Percentiles rank a stretch among this genome's conserved stretches.
phyloP scores from a whole-genome alignment of 2,797 vertebrate genomes.

The Hippocampus kuda region DNA sequence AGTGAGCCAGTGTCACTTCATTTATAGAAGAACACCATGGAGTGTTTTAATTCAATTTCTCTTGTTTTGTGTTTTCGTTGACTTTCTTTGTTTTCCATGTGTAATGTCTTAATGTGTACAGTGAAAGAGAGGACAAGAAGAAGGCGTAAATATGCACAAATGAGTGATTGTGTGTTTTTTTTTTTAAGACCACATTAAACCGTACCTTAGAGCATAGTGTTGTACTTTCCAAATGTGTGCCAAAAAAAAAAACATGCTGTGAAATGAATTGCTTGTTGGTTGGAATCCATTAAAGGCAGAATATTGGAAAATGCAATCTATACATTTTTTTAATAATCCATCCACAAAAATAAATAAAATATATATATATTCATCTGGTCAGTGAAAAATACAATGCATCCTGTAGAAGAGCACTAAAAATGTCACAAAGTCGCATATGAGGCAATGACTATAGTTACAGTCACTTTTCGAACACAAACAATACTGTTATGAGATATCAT shows the following conservation, averaged over 20 bases:
- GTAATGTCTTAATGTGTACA: neutral
- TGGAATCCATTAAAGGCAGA: neutral
- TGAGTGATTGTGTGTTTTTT: neutral
- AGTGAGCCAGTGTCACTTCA: neutral
- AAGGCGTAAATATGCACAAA: neutral
- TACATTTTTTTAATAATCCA: neutral
- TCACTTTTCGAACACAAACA: neutral
- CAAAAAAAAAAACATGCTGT: neutral
- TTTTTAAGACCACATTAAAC: neutral
- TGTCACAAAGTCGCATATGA: neutral
- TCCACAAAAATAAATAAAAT: constrained; percentile 6
- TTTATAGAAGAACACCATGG: neutral
- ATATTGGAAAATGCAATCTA: neutral
- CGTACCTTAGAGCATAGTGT: neutral
- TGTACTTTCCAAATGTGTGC: neutral
- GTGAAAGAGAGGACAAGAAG: neutral
- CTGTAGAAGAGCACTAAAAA: neutral
- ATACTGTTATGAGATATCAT: constrained; percentile 2
- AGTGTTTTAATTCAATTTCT: neutral
- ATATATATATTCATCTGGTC: neutral
- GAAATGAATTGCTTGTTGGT: neutral
- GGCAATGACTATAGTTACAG: neutral
- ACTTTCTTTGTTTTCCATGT: neutral
- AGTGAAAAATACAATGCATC: constrained; percentile 1
- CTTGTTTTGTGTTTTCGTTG: no score